Conservation (phyloP, 2,888 invertebrate species). For the Aricia artaxerxes region DNA sequence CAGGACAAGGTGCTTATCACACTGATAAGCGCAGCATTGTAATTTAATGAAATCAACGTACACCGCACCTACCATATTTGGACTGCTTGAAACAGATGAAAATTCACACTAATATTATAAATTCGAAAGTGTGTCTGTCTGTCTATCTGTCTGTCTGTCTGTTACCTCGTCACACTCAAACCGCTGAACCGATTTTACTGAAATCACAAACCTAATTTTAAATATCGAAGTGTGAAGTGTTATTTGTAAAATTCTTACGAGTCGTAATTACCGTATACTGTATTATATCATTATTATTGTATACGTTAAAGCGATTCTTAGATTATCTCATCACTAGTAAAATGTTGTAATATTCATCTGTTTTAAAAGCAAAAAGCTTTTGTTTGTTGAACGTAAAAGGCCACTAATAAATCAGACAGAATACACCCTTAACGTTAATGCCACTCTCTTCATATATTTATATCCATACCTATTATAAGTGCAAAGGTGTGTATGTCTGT, state of each 20-base stretch:
- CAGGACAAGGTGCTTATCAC: constrained; percentile 66
- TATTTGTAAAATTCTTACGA: too few relatives aligned
- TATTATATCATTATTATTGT: neutral
- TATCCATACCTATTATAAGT: neutral
- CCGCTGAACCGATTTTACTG: too few relatives aligned
- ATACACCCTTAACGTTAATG: neutral
- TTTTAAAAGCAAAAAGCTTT: constrained; percentile 23
- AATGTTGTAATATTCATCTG: constrained; percentile 28
- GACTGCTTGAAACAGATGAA: neutral
- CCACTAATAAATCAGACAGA: neutral
- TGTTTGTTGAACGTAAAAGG: constrained; percentile 12
- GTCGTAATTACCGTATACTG: too few relatives aligned
- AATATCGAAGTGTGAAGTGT: too few relatives aligned
- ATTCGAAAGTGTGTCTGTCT: too few relatives aligned
- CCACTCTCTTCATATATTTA: neutral
- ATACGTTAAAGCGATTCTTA: neutral
- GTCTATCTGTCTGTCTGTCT: too few relatives aligned
- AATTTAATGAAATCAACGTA: constrained; percentile 32
- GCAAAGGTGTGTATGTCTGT: neutral
- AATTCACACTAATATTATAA: too few relatives aligned
- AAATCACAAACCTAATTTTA: too few relatives aligned
- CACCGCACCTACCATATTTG: neutral
- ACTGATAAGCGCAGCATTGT: constrained; percentile 53
- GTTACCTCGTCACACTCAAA: too few relatives aligned
- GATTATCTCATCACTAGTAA: neutral